A percentile compares a stretch with the other conserved stretches of the same genome.
These are phyloP conservation scores for Trichoplusia ni DNA, from an alignment of 1,140 invertebrate species.

Conservation along the genomic window DNA sequence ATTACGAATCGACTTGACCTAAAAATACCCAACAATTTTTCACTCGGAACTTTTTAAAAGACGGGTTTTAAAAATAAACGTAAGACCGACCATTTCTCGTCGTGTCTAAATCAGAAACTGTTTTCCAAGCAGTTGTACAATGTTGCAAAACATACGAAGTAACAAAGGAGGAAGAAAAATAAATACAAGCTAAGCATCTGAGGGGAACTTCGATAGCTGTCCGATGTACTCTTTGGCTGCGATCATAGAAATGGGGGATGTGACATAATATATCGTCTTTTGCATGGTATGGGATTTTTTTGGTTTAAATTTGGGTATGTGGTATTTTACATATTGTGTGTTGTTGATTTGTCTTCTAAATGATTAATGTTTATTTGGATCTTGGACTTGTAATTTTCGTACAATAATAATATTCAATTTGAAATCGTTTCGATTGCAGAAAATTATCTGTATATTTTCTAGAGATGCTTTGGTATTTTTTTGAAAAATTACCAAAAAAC, in stretches of 20 bases:
- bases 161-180: constrained; percentile 2
- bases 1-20: constrained; percentile 19
- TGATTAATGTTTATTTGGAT: too few species aligned
- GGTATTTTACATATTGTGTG: too few species aligned
- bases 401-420: too few species aligned
- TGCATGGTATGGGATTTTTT: too few species aligned
- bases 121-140: constrained; percentile 18
- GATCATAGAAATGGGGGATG: not conserved
- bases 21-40: constrained; percentile 26
- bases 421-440: too few species aligned
- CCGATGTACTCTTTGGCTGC: not conserved
- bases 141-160: constrained; percentile 17
- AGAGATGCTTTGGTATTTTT: too few species aligned
- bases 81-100: constrained; percentile 21
- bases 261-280: too few species aligned
- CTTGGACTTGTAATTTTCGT: too few species aligned
- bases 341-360: too few species aligned
- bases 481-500: too few species aligned
- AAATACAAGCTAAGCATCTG: constrained; percentile 5
- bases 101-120: constrained; percentile 32
- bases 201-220: constrained; percentile 8
- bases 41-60: constrained; percentile 24
- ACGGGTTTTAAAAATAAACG: constrained; percentile 19
- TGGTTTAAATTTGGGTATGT: too few species aligned
- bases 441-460: too few species aligned